These are phyloP conservation scores for Gadus macrocephalus DNA, from an alignment of 2,113 vertebrate species.

Conservation along the genomic window DNA sequence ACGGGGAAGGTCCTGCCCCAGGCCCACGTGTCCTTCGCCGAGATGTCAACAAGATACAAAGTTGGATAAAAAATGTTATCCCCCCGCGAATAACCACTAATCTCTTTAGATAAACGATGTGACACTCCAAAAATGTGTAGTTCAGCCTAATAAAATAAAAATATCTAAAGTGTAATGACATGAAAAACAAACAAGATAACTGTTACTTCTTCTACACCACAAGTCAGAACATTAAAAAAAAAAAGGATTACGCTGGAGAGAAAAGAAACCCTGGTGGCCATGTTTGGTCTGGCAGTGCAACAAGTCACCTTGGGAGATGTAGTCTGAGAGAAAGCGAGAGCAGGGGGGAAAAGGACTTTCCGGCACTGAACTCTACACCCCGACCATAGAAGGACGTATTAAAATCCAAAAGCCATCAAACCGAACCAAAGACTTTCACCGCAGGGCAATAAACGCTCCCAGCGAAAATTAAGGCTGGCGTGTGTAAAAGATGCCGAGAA, in stretches of 20 bases:
- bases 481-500: constrained; percentile 4
- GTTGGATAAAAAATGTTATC: no score
- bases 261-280: constrained; percentile 13
- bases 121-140: no score
- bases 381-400: no score
- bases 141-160: constrained; percentile 21
- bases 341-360: neutral
- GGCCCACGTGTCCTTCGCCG: no score
- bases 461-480: constrained; percentile 21
- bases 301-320: neutral
- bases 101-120: no score
- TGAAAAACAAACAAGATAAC: no score
- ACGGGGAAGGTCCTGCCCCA: no score
- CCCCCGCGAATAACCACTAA: no score
- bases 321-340: neutral
- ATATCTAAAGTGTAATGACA: constrained; percentile 26
- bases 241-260: no score
- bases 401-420: constrained; percentile 15
- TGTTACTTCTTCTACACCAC: no score
- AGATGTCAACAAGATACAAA: no score
- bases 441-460: constrained; percentile 21
- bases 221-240: no score
- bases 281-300: constrained; percentile 5
- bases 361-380: constrained; percentile 16
- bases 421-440: constrained; percentile 9